Evolutionary conservation across 2,888 invertebrate genomes (phyloP), one percentile per base, ranked within the genome.

Genomic region (Torymus tubicola): DNA sequence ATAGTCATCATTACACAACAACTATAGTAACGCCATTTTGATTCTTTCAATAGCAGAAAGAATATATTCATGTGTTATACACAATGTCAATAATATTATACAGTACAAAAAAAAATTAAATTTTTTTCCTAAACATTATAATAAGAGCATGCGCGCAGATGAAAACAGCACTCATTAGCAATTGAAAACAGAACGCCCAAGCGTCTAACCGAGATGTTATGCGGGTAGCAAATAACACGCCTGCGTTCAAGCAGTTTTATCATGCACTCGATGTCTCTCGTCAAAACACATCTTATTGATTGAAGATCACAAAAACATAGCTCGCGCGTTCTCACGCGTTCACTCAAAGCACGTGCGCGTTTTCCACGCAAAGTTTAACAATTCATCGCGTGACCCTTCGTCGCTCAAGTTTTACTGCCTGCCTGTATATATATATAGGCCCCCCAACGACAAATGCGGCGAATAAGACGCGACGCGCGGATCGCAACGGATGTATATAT

Each of bases 371-470:
- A 42, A 42, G 8, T 67, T 79, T 73, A 73, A 63, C 69, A 68
- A 79, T 69, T 79, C 74, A 73, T 79, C 69, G 69, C 79, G 74
- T 50, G 78, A 78, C 72, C 55, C 60, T 72, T 67, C 67, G 69
- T n/a, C 14, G 63, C n/a, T n/a, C n/a, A 21, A 60, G 68, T 73
- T 78, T 78, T 78, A 78, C 68, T 73, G 24, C 71, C 16, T 31
- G 14, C 64, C 12, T 3, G 31, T 31, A 31, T 8, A 8, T 42
- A 8, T 42, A 42, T 31, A 31, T 8, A 42, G 42, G 42, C 42
- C 5, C 31, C 3, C 8, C 42, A 8, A 31, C 31, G 42, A 42
- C 42, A 42, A 42, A 42, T 55, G 42, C 52, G n/a, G 50, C 18
- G 12, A n/a, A 64, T 24, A 65, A 50, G 14, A 21, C 57, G 57